These are phyloP conservation scores for Sebastes trivittatus DNA, from an alignment of 2,797 vertebrate genomes.

Conservation along the genomic window DNA sequence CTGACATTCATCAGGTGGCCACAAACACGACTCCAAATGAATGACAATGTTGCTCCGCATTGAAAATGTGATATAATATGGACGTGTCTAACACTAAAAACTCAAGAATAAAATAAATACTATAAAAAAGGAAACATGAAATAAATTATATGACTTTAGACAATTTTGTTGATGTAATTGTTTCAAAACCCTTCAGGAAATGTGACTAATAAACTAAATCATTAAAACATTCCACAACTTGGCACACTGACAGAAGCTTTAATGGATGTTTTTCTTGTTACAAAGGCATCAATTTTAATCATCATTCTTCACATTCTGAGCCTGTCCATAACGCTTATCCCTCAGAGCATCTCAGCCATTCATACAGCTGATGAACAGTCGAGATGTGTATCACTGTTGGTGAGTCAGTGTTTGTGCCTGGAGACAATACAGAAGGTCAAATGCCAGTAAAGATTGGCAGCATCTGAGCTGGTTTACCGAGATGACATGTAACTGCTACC, in stretches of 20 bases:
- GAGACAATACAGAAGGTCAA: not conserved
- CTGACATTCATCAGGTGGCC: too few species aligned
- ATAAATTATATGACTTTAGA: not conserved
- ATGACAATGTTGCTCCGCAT: not conserved
- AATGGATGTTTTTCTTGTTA: constrained; percentile 35
- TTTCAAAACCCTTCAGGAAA: not conserved
- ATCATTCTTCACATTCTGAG: constrained; percentile 59
- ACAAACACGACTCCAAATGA: not conserved
- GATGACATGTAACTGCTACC: not conserved
- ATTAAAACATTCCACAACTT: constrained; percentile 4
- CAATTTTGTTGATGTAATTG: not conserved
- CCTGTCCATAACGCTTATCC: constrained; percentile 39
- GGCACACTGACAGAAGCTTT: constrained; percentile 36
- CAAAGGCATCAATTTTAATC: constrained; percentile 2
- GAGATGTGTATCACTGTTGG: not conserved
- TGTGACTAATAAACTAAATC: not conserved
- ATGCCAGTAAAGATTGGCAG: not conserved
- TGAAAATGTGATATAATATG: not conserved
- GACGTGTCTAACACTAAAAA: not conserved
- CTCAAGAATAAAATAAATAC: not conserved
- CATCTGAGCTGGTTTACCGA: not conserved
- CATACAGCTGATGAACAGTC: constrained; percentile 40
- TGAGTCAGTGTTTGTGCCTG: not conserved
- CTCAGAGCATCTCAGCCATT: constrained; percentile 53
- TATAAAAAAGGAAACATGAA: not conserved